These are phyloP conservation scores for Anguilla obscura DNA, from an alignment of 2,797 vertebrate genomes.

Conservation along the genomic window DNA sequence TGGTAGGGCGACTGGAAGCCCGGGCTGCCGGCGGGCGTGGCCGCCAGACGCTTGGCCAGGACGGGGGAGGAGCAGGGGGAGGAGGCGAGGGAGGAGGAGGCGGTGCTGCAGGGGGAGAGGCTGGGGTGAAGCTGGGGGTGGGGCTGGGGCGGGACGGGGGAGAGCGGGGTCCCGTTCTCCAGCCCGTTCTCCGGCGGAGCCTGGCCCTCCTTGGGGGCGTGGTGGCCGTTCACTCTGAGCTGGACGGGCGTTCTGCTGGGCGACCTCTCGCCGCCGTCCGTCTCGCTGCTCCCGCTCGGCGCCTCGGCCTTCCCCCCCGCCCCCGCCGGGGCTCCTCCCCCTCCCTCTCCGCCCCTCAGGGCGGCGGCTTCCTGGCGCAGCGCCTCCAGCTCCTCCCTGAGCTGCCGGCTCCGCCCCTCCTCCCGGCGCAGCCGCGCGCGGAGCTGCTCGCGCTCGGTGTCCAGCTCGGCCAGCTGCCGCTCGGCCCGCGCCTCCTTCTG, in stretches of 20 bases:
- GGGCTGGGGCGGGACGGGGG: slow-evolving; percentile 65
- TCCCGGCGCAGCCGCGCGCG: slow-evolving; percentile 81
- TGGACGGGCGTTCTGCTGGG: slow-evolving; percentile 50
- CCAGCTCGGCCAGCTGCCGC: slow-evolving; percentile 84
- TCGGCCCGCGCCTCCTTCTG: slow-evolving; percentile 84
- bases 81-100: slow-evolving; percentile 90
- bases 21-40: slow-evolving; percentile 73
- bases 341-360: slow-evolving; percentile 52
- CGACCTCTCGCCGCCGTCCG: slow-evolving; percentile 68
- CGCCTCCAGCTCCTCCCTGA: slow-evolving; percentile 82
- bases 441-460: slow-evolving; percentile 84
- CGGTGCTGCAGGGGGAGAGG: slow-evolving; percentile 85
- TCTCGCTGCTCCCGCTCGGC: slow-evolving; percentile 70
- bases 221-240: slow-evolving; percentile 68
- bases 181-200: slow-evolving; percentile 53
- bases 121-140: slow-evolving; percentile 81
- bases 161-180: slow-evolving; percentile 80
- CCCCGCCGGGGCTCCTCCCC: slow-evolving; percentile 48
- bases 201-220: slow-evolving; percentile 59
- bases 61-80: slow-evolving; percentile 94
- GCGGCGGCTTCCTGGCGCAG: slow-evolving; percentile 69
- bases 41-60: slow-evolving; percentile 81
- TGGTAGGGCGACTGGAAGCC: slow-evolving; percentile 66
- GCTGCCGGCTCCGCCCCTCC: slow-evolving; percentile 80
- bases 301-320: not conserved